Evolutionary conservation across 2,888 invertebrate genomes (phyloP).

Genomic region (Nomada flava): DNA sequence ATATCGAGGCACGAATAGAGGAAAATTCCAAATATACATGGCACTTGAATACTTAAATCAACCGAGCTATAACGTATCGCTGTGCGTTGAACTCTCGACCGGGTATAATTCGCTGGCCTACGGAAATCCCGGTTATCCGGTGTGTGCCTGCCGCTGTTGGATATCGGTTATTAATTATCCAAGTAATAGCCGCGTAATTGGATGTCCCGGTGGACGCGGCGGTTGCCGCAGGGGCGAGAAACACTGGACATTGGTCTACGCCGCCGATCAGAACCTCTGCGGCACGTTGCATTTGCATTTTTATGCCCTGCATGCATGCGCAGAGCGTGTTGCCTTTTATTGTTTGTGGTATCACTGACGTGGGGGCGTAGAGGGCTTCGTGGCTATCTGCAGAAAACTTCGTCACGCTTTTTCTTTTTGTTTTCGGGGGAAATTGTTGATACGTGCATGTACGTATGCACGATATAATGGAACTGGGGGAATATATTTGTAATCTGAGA

Average conservation of each 20-base stretch:
- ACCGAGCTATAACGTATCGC: constrained; percentile 41
- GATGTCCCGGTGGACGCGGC: constrained; percentile 58
- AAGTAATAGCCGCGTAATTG: constrained; percentile 78
- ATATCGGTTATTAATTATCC: constrained; percentile 79
- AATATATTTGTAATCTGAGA: too few relatives aligned
- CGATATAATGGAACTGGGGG: too few relatives aligned
- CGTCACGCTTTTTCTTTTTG: too few relatives aligned
- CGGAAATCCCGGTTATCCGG: constrained; percentile 69
- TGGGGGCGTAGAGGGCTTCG: not conserved
- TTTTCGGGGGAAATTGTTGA: too few relatives aligned
- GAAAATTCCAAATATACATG: constrained; percentile 8
- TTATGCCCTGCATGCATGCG: constrained; percentile 9
- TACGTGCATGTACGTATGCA: too few relatives aligned
- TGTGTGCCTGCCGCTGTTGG: constrained; percentile 57
- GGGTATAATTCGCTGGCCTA: constrained; percentile 62
- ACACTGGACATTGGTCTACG: constrained; percentile 34
- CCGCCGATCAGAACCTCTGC: constrained; percentile 23
- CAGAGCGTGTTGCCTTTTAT: constrained; percentile 14
- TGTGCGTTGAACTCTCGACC: constrained; percentile 34
- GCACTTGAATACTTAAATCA: constrained; percentile 47
- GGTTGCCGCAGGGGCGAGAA: constrained; percentile 32
- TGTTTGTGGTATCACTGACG: not conserved
- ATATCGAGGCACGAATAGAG: constrained; percentile 3
- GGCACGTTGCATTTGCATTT: constrained; percentile 29
- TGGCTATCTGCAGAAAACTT: too few relatives aligned